Percentiles rank a stretch among this genome's conserved stretches.
phyloP scores from a whole-genome alignment of 2,113 vertebrate genomes.

The Pangasianodon gigas region DNA sequence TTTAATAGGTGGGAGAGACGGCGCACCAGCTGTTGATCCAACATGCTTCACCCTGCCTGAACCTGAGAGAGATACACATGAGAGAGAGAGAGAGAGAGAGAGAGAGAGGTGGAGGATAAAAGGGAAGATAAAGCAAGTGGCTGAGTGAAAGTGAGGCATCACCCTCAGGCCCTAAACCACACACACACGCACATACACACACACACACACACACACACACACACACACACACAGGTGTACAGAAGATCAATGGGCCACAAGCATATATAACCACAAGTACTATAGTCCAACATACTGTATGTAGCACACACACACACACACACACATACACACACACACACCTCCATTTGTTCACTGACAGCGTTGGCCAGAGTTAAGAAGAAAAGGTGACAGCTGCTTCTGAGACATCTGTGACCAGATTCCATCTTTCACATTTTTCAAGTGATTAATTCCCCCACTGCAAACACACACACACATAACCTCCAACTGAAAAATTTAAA shows the following conservation, averaged over 20 bases:
- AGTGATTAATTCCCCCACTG: constrained; percentile 49
- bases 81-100: constrained; percentile 33
- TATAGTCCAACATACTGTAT: neutral
- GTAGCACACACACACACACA: constrained; percentile 30
- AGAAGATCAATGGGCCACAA: constrained; percentile 17
- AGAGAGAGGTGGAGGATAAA: constrained; percentile 42
- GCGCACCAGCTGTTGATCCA: constrained; percentile 2
- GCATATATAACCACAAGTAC: constrained; percentile 2
- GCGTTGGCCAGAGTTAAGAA: constrained; percentile 46
- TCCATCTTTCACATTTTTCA: constrained; percentile 55
- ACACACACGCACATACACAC: constrained; percentile 55
- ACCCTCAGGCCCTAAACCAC: constrained; percentile 37
- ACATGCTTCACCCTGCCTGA: constrained; percentile 18
- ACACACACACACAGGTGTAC: constrained; percentile 38
- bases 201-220: constrained; percentile 54
- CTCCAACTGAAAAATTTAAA: constrained; percentile 10
- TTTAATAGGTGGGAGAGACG: constrained; percentile 15
- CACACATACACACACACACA: constrained; percentile 25
- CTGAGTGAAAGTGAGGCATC: constrained; percentile 30
- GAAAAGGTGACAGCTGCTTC: constrained; percentile 50
- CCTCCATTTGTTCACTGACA: constrained; percentile 39
- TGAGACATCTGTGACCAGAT: constrained; percentile 50
- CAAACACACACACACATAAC: constrained; percentile 29
- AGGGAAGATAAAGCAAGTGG: constrained; percentile 45
- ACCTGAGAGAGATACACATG: neutral